Evolutionary conservation across 2,888 invertebrate species (phyloP).

Genomic region (Orgyia antiqua): DNA sequence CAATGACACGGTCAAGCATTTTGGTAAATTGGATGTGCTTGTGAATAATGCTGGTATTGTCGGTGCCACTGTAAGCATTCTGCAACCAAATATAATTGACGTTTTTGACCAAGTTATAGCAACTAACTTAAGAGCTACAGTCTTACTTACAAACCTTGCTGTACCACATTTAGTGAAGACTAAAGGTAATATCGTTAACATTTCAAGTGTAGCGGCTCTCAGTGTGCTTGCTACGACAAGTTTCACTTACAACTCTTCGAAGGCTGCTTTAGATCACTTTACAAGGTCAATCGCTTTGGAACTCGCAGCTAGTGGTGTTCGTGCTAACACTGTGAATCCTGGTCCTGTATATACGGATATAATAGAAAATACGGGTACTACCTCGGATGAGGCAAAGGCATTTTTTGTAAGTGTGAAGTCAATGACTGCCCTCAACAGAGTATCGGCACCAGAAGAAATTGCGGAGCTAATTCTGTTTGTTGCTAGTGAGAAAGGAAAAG

Average conservation of each 20-base stretch:
- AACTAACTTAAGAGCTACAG: slow-evolving; percentile 1
- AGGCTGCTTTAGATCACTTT: slow-evolving; percentile 13
- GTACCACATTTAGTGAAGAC: not conserved
- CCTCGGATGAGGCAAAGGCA: not conserved
- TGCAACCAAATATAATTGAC: not conserved
- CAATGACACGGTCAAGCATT: no score
- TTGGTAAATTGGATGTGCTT: no score
- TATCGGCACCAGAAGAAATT: no score
- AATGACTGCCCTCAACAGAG: no score
- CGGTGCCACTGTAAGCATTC: not conserved
- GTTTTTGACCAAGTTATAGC: slow-evolving; percentile 6
- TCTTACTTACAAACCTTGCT: not conserved
- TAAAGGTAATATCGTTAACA: not conserved
- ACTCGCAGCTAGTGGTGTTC: no score
- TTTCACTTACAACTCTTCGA: slow-evolving; percentile 21
- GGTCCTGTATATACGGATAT: no score
- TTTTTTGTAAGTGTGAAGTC: not conserved
- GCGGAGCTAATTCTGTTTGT: slow-evolving; percentile 6
- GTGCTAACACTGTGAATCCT: no score
- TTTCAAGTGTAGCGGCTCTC: slow-evolving; percentile 12
- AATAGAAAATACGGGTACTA: not conserved
- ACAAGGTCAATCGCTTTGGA: no score
- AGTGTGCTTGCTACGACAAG: not conserved
- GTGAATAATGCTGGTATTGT: no score
- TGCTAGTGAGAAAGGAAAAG: slow-evolving; percentile 6